Percentiles rank a stretch among this genome's conserved stretches.
Conservation (phyloP, 2,888 invertebrate genomes). For the Heliconius erato region DNA sequence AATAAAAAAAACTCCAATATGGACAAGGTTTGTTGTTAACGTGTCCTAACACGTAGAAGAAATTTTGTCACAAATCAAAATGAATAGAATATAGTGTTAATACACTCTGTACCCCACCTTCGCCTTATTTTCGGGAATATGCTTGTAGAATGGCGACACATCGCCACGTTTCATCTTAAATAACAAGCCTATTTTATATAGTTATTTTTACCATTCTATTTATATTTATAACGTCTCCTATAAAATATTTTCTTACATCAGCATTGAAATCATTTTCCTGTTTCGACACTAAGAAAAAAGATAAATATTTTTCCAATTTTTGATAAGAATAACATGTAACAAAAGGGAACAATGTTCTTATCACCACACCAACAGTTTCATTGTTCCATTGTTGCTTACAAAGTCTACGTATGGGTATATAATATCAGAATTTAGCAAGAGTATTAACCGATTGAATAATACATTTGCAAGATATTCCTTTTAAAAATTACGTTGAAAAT, state of each 20-base stretch:
- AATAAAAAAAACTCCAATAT: too few relatives aligned
- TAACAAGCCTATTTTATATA: background rate
- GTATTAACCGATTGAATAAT: background rate
- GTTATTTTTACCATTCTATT: background rate
- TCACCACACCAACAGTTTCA: conserved; percentile 31
- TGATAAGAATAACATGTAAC: conserved; percentile 23
- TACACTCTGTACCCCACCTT: too few relatives aligned
- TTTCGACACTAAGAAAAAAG: background rate
- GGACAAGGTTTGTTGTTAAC: too few relatives aligned
- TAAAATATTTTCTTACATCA: background rate
- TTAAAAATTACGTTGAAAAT: background rate
- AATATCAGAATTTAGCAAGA: conserved; percentile 47
- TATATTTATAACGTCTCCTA: background rate
- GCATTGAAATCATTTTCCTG: conserved; percentile 8
- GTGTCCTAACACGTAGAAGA: too few relatives aligned
- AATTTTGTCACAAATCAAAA: too few relatives aligned
- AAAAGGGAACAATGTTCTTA: conserved; percentile 36
- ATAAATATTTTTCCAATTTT: conserved; percentile 11
- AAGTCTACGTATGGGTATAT: conserved; percentile 29
- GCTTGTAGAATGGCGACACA: too few relatives aligned
- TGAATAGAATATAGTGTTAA: too few relatives aligned
- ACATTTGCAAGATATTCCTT: background rate
- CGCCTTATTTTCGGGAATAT: too few relatives aligned
- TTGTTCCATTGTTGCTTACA: conserved; percentile 38
- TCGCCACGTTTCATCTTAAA: too few relatives aligned